These are phyloP conservation scores for Sarcophaga variegata DNA, from an alignment of 2,888 invertebrate genomes.

Conservation along the genomic window DNA sequence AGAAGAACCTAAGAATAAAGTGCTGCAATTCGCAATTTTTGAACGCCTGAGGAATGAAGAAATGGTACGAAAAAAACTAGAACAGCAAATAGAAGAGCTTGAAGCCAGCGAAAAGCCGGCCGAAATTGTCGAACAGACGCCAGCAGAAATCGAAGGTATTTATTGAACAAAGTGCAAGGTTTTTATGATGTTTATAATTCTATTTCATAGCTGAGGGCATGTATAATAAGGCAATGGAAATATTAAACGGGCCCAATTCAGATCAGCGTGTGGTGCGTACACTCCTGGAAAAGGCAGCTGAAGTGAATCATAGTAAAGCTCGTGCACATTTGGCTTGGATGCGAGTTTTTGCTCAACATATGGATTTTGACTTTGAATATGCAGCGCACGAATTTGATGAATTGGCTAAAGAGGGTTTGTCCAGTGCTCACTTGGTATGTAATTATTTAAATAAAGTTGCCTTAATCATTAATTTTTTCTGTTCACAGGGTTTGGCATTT, in stretches of 20 bases:
- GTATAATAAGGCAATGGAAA: constrained; percentile 87
- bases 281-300: constrained; percentile 90
- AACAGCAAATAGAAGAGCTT: constrained; percentile 75
- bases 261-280: constrained; percentile 89
- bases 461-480: background rate
- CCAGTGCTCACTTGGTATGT: constrained; percentile 93
- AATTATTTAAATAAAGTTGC: background rate
- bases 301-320: constrained; percentile 90
- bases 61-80: constrained; percentile 74
- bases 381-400: constrained; percentile 90
- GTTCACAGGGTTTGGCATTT: constrained; percentile 90
- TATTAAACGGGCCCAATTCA: constrained; percentile 88
- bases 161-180: constrained; percentile 1
- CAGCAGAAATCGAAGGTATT: constrained; percentile 85
- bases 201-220: constrained; percentile 86
- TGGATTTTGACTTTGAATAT: constrained; percentile 88
- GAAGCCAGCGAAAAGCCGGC: constrained; percentile 68
- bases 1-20: constrained; percentile 72
- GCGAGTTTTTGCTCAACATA: constrained; percentile 90
- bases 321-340: constrained; percentile 94
- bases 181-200: constrained; percentile 9
- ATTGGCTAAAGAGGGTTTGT: constrained; percentile 89
- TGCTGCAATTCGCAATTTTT: constrained; percentile 74
- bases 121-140: constrained; percentile 74
- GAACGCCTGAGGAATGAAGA: constrained; percentile 76